A percentile compares a stretch with the other conserved stretches of the same genome.
Evolutionary conservation across 2,797 vertebrate genomes (phyloP).

Genomic region (Amniataba percoides): DNA sequence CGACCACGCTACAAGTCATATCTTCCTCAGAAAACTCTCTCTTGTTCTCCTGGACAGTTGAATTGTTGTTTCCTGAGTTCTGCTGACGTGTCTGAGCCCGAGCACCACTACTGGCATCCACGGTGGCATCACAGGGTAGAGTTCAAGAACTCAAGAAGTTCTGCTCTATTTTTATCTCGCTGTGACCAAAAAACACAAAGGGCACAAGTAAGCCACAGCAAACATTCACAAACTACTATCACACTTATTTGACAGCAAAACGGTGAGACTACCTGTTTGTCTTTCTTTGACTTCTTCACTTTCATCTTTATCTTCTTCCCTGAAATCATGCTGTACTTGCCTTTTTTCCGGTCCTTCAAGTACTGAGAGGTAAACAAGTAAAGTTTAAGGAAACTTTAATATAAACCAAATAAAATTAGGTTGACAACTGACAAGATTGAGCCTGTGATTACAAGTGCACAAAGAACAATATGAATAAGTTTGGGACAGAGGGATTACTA

Average conservation of each 20-base stretch:
- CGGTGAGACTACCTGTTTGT: slow-evolving; percentile 90
- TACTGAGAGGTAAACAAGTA: slow-evolving; percentile 81
- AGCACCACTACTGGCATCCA: slow-evolving; percentile 19
- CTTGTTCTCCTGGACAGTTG: slow-evolving; percentile 23
- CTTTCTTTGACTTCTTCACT: slow-evolving; percentile 95
- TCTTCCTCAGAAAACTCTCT: slow-evolving; percentile 41
- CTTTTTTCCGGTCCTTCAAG: slow-evolving; percentile 92
- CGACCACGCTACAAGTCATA: slow-evolving; percentile 8
- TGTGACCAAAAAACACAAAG: slow-evolving; percentile 59
- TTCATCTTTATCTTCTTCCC: slow-evolving; percentile 98
- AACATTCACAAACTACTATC: neutral
- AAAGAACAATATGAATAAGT: neutral
- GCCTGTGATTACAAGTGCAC: neutral
- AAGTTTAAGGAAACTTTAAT: neutral
- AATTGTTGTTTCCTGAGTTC: slow-evolving; percentile 71
- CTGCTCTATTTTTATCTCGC: slow-evolving; percentile 91
- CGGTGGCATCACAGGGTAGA: slow-evolving; percentile 86
- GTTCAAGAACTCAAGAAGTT: slow-evolving; percentile 93
- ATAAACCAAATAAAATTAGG: neutral
- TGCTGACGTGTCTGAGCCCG: slow-evolving; percentile 36
- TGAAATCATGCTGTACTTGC: slow-evolving; percentile 96
- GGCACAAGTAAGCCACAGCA: neutral
- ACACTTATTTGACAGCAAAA: neutral
- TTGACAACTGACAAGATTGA: neutral
- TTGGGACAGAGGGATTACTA: neutral